Evolutionary conservation across 2,888 invertebrate species (phyloP), one percentile per base, ranked within the genome.

Genomic region (Thera obeliscata): DNA sequence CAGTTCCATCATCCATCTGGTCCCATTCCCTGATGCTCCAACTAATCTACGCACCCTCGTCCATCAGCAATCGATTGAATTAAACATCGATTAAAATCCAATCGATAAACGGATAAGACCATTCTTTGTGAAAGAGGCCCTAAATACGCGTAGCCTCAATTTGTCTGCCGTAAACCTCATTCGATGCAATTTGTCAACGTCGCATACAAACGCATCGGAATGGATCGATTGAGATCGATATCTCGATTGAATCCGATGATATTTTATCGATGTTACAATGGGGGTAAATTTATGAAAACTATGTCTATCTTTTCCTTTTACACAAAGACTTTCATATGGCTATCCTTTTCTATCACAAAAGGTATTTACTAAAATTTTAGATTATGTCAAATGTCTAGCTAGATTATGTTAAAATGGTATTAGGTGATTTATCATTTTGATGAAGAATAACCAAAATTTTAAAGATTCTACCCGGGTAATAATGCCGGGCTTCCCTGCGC

Each of bases 161-260:
- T 91, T 89, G 91, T 89, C 87, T 78, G 78, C 84, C 81, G 84
- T 89, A 89, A 90, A 88, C 75, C 86, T 80, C 77, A 33, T 77
- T 80, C 86, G 82, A 80, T 81, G 87, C 86, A 86, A 91, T 92
- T 91, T 91, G 90, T 92, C 91, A 89, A 88, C 49, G 67, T 67
- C 76, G 85, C 83, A 82, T 83, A 85, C 56, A 12, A 56, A 56
- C 86, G 82, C 84, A 87, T 87, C 83, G 86, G 82, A 85, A 83
- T 86, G 83, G 82, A 84, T 77, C 86, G 85, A 87, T 87, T 81
- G 81, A 86, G 89, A 91, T 92, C 88, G 78, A 84, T 90, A 90
- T 91, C 90, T 84, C 81, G 82, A 61, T 67, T 79, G 85, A 87
- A 87, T 86, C 85, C 87, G 82, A 81, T 84, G 82, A 81, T 83